Percentiles rank a stretch among this genome's conserved stretches.
Evolutionary conservation across 2,888 invertebrate species (phyloP).

Genomic region (Flexamia atlantica): DNA sequence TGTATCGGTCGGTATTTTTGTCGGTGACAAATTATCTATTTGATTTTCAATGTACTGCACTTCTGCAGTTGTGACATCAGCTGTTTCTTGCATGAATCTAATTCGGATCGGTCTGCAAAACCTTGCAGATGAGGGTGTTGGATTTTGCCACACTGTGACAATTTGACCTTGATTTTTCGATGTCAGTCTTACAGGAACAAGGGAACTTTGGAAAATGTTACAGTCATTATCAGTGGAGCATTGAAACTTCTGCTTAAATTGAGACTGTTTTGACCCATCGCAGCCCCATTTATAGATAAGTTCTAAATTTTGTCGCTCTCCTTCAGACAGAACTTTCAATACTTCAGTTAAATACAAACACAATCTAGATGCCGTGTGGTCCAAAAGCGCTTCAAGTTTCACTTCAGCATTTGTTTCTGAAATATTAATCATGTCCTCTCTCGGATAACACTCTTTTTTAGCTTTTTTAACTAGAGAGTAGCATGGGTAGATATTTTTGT

Average conservation of each 20-base stretch:
- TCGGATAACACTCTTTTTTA: not conserved
- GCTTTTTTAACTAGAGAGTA: not conserved
- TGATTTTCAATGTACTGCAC: too few species aligned
- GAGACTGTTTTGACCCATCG: conserved; percentile 1
- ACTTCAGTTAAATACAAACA: conserved; percentile 10
- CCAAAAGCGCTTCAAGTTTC: conserved; percentile 13
- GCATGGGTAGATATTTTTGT: not conserved
- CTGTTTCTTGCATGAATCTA: too few species aligned
- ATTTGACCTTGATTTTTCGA: too few species aligned
- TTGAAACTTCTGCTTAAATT: not conserved
- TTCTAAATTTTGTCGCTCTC: not conserved
- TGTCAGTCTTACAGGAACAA: too few species aligned
- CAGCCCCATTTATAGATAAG: not conserved
- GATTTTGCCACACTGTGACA: too few species aligned
- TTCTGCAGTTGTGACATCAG: too few species aligned
- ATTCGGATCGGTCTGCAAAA: too few species aligned
- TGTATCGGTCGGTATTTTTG: too few species aligned
- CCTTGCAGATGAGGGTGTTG: too few species aligned
- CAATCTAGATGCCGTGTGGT: not conserved
- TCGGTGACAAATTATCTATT: too few species aligned
- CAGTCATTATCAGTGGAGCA: too few species aligned
- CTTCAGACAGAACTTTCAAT: not conserved
- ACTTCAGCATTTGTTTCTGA: not conserved
- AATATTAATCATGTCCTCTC: not conserved
- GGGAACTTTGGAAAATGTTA: too few species aligned